Evolutionary conservation across 2,113 vertebrate genomes (phyloP).

Genomic region (Gracilinanus agilis): DNA sequence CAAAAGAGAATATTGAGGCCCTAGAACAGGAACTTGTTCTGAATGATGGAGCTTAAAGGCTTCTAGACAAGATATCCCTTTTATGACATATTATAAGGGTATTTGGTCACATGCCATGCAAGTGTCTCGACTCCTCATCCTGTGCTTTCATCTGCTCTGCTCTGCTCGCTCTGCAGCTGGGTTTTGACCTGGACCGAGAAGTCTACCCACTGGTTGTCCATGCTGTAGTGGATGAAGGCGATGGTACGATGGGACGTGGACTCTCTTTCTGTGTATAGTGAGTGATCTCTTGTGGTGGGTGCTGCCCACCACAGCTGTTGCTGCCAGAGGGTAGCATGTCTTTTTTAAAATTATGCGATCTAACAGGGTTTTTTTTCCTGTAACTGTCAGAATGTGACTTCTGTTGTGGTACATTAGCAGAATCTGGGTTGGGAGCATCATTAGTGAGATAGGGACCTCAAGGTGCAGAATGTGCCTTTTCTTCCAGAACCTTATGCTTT

Average conservation of each 20-base stretch:
- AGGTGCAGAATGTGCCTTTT: background rate
- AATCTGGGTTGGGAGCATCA: fast-evolving
- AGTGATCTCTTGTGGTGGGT: background rate
- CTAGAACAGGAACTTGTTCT: background rate
- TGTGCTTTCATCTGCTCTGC: background rate
- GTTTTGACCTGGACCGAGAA: conserved; percentile 96
- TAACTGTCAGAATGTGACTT: background rate
- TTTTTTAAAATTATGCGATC: background rate
- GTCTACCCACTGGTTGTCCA: conserved; percentile 98
- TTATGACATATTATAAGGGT: fast-evolving
- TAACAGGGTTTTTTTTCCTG: background rate
- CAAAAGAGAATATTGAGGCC: background rate
- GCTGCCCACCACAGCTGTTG: background rate
- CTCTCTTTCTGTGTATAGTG: background rate
- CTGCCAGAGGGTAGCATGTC: background rate
- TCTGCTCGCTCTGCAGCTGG: conserved; percentile 85
- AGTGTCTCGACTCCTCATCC: background rate
- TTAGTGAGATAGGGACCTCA: fast-evolving
- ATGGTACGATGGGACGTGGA: conserved; percentile 79
- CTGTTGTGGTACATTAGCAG: background rate
- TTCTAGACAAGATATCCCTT: fast-evolving
- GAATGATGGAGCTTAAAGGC: too few species aligned
- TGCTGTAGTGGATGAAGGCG: conserved; percentile 95
- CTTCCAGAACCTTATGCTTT: background rate
- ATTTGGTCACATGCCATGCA: background rate